phyloP scores from a whole-genome alignment of 2,888 invertebrate genomes.

The Crematogaster levior region DNA sequence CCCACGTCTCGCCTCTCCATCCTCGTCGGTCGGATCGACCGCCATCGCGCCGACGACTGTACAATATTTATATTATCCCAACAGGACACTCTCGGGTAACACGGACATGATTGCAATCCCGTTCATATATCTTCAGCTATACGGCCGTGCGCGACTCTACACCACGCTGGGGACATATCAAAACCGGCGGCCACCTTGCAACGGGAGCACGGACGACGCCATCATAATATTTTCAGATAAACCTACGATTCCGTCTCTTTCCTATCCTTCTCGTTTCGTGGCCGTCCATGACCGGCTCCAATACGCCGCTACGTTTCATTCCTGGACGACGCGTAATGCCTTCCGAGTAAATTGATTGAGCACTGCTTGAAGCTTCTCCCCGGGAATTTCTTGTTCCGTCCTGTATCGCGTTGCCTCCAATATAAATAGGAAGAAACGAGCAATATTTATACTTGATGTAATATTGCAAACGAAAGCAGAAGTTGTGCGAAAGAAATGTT shows the following conservation, averaged over 20 bases:
- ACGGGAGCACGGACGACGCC: slow-evolving; percentile 73
- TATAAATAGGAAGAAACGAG: slow-evolving; percentile 46
- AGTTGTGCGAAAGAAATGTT: slow-evolving; percentile 12
- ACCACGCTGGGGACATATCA: slow-evolving; percentile 84
- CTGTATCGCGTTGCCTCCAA: slow-evolving; percentile 37
- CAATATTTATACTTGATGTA: slow-evolving; percentile 41
- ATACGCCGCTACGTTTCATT: slow-evolving; percentile 31
- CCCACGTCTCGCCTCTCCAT: slow-evolving; percentile 27
- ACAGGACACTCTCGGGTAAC: slow-evolving; percentile 83
- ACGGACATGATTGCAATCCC: slow-evolving; percentile 85
- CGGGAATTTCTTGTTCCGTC: slow-evolving; percentile 53
- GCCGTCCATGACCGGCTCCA: slow-evolving; percentile 32
- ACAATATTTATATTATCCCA: slow-evolving; percentile 85
- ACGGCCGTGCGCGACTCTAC: slow-evolving; percentile 79
- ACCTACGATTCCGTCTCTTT: slow-evolving; percentile 75
- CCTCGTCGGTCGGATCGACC: slow-evolving; percentile 61
- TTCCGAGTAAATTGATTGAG: slow-evolving; percentile 56
- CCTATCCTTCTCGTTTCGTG: slow-evolving; percentile 39
- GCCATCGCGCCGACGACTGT: slow-evolving; percentile 72
- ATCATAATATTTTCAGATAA: slow-evolving; percentile 83
- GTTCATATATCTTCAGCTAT: slow-evolving; percentile 83
- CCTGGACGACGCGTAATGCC: slow-evolving; percentile 54
- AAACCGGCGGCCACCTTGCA: slow-evolving; percentile 78
- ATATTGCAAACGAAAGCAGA: slow-evolving; percentile 29
- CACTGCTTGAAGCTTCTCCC: slow-evolving; percentile 52